Conservation (phyloP, 2,113 vertebrate species). For the Galbula dea region DNA sequence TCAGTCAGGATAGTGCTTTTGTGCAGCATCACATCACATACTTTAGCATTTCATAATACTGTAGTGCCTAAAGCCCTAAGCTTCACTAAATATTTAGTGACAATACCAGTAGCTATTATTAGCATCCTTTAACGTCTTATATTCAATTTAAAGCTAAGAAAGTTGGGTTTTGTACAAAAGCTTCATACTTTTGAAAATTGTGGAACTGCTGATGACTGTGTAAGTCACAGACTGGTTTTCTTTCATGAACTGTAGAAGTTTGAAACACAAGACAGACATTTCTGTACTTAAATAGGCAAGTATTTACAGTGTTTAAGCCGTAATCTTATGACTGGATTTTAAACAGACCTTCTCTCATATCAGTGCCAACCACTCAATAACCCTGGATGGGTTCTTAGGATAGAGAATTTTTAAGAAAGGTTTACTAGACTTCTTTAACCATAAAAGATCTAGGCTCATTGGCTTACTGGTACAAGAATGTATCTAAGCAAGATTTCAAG, state of each 20-base stretch:
- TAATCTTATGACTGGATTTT: neutral
- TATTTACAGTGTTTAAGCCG: neutral
- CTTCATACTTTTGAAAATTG: neutral
- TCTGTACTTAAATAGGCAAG: neutral
- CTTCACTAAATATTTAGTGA: neutral
- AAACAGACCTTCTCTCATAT: neutral
- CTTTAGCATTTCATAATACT: neutral
- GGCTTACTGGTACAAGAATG: neutral
- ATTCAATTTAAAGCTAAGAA: conserved; percentile 5
- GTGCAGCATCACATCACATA: neutral
- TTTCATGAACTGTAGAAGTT: neutral
- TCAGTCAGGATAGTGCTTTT: neutral
- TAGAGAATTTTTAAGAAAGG: neutral
- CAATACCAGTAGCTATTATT: neutral
- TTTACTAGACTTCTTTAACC: neutral
- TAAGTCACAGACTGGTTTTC: neutral
- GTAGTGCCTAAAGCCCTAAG: neutral
- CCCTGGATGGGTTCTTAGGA: neutral
- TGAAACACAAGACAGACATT: neutral
- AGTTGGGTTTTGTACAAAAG: neutral
- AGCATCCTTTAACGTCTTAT: neutral
- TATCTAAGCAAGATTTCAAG: neutral
- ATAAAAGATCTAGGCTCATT: neutral
- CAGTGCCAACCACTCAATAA: neutral
- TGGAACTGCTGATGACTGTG: neutral